phyloP scores from a whole-genome alignment of 1,140 invertebrate species.

The Drosophila arawakana region DNA sequence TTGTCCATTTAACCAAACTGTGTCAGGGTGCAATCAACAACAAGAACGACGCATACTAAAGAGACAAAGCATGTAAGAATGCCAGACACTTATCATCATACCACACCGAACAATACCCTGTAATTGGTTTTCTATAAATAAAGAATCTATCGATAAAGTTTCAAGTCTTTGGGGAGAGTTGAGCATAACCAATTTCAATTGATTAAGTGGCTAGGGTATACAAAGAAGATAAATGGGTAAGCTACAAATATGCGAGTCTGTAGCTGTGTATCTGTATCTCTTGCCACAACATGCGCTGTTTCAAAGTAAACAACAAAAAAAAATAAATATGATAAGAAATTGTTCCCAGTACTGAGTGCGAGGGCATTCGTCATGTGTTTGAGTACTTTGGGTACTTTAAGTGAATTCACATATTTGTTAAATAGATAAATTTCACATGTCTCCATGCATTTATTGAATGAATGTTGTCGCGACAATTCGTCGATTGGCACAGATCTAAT shows the following conservation, averaged over 20 bases:
- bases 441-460: constrained; percentile 6
- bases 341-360: constrained; percentile 16
- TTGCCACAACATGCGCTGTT: constrained; percentile 23
- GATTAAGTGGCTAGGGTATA: constrained; percentile 1
- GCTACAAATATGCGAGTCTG: constrained; percentile 6
- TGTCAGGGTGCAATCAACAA: constrained; percentile 62
- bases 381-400: not conserved
- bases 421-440: constrained; percentile 10
- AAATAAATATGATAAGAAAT: constrained; percentile 17
- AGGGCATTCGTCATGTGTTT: not conserved
- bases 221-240: constrained; percentile 26
- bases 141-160: not conserved
- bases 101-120: not conserved
- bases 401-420: constrained; percentile 8
- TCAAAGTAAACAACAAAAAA: constrained; percentile 30
- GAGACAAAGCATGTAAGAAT: constrained; percentile 14
- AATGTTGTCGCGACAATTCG: not conserved
- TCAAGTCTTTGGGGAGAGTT: not conserved
- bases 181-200: not conserved
- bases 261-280: constrained; percentile 18
- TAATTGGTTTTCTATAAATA: not conserved
- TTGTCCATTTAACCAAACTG: constrained; percentile 57
- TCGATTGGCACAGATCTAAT: constrained; percentile 3
- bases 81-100: not conserved
- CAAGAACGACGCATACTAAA: constrained; percentile 30